Conservation (phyloP, 2,888 invertebrate genomes). For the Mimachlamys varia region DNA sequence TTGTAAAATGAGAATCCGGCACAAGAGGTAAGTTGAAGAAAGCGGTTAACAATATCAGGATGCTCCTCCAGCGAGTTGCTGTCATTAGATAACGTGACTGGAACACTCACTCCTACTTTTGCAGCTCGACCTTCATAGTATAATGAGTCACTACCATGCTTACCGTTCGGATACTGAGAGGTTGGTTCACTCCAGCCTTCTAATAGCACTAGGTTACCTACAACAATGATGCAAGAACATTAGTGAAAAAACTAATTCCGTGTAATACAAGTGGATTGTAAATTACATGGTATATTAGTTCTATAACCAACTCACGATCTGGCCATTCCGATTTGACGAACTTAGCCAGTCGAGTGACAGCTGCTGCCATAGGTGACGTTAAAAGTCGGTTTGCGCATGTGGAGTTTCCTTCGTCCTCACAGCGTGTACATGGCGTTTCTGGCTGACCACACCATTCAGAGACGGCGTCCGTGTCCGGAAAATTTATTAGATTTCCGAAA, state of each 20-base stretch:
- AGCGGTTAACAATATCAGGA: slow-evolving; percentile 41
- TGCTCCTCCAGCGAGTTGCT: slow-evolving; percentile 13
- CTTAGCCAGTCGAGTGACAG: slow-evolving; percentile 56
- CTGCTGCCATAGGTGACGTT: slow-evolving; percentile 54
- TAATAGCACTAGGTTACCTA: slow-evolving; percentile 59
- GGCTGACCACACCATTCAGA: slow-evolving; percentile 56
- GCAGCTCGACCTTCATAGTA: slow-evolving; percentile 63
- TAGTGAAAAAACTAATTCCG: too few species aligned
- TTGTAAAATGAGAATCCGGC: slow-evolving; percentile 52
- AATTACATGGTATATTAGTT: too few species aligned
- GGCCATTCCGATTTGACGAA: slow-evolving; percentile 61
- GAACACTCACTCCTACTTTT: slow-evolving; percentile 52
- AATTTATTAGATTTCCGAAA: slow-evolving; percentile 55
- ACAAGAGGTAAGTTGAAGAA: slow-evolving; percentile 61
- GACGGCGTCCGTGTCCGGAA: slow-evolving; percentile 48
- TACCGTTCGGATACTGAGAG: slow-evolving; percentile 55
- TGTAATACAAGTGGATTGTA: too few species aligned
- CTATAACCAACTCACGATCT: slow-evolving; percentile 49
- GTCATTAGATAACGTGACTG: not conserved
- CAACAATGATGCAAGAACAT: slow-evolving; percentile 12
- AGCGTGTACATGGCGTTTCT: slow-evolving; percentile 49
- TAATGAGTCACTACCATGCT: slow-evolving; percentile 58
- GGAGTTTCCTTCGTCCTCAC: slow-evolving; percentile 43
- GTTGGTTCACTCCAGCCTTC: slow-evolving; percentile 65
- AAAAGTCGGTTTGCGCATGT: slow-evolving; percentile 58